phyloP scores from a whole-genome alignment of 2,797 vertebrate genomes.

The Chaenodraco wilsoni region DNA sequence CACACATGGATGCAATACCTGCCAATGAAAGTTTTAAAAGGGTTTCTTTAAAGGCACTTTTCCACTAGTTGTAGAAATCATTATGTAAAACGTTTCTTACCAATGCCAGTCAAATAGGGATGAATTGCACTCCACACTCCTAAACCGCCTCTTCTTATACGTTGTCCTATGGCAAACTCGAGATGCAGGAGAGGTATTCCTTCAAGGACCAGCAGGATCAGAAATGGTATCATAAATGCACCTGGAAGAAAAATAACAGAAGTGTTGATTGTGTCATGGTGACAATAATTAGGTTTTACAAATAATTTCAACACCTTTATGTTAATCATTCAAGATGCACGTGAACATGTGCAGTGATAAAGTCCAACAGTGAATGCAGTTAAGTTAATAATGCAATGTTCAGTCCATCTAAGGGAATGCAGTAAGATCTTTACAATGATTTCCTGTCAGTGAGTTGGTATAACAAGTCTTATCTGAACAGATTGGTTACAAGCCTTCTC shows the following conservation, averaged over 20 bases:
- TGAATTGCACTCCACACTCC: slow-evolving; percentile 89
- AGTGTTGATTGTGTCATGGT: neutral
- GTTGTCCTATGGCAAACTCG: slow-evolving; percentile 93
- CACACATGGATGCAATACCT: slow-evolving; percentile 91
- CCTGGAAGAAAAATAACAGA: slow-evolving; percentile 73
- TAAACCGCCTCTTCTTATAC: slow-evolving; percentile 88
- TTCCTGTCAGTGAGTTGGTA: neutral
- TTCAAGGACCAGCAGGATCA: slow-evolving; percentile 91
- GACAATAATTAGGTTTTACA: neutral
- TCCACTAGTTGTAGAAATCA: neutral
- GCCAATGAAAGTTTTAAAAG: slow-evolving; percentile 8
- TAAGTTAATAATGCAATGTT: slow-evolving; percentile 3
- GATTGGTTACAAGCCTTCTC: neutral
- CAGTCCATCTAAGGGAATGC: neutral
- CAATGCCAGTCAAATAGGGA: slow-evolving; percentile 88
- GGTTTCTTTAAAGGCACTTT: neutral
- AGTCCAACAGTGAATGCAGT: neutral
- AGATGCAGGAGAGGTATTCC: slow-evolving; percentile 90
- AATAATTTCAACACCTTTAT: neutral
- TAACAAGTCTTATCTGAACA: slow-evolving; percentile 17
- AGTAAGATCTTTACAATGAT: slow-evolving; percentile 6
- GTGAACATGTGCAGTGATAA: slow-evolving; percentile 7
- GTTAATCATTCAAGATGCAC: slow-evolving; percentile 29
- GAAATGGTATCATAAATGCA: slow-evolving; percentile 94
- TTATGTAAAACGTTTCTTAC: slow-evolving; percentile 72